Base-by-base conservation (phyloP, 2,888 invertebrate species). In the Perizoma affinitatum region DNA sequence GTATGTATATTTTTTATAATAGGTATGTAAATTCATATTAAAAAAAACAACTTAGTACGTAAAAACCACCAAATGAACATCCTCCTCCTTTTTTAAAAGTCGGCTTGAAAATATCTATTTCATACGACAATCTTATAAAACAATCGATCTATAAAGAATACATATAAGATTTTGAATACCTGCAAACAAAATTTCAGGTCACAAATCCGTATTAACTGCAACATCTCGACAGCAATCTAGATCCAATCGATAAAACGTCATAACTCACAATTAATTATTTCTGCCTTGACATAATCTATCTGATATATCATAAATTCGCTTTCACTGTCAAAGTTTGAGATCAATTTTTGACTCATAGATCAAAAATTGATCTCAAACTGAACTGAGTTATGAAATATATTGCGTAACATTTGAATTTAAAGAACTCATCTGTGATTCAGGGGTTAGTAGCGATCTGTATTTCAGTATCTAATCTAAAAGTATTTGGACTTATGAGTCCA, bases 251-350 rank as follows among this genome's bases (percentile, higher is more conserved):
- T 58, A 54, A 50, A 54, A 47, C 11, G 11, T 44, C 51, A 44
- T 46, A 62, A 58, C 54, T 51, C 54, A 62, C 5, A 50, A 50
- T 45, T 22, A 44, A 48, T 48, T 44, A 53, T 48, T 58, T 58
- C 33, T 45, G 42, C 22, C 57, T 51, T 34, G 61, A 43, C 54
- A 43, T 35, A 35, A 61, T 56, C 55, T 52, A 34, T 42, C 38
- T 43, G 4, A 44, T 54, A 46, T 46, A 54, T 54, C 50, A 44
- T 22, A 47, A 10, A 9, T 8, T 50, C 42, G n/a, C 53, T 61
- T 54, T 58, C 58, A 22, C 38, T 43, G 54, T 51, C 50, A 42
- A 10, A 48, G 10, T 36, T 36, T 42, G 22, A 34, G n/a, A 35
- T 38, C n/a, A 34, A 43, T 5, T 41, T 52, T 50, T 40, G 48